Evolutionary conservation across 2,888 invertebrate species (phyloP).

Genomic region (Melinaea menophilus): DNA sequence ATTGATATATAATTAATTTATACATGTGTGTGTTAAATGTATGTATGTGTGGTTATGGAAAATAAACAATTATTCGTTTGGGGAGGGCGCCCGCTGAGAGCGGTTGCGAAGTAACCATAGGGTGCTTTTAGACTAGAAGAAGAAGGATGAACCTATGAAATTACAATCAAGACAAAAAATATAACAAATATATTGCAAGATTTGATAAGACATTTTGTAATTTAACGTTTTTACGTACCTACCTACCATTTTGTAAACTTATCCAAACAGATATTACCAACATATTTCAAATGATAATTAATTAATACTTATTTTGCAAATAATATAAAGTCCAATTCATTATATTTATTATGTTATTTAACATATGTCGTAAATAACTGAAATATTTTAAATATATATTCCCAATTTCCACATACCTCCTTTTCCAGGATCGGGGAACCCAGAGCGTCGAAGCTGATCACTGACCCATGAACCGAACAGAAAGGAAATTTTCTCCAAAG

Average conservation of each 20-base stretch:
- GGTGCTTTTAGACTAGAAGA: conserved; percentile 39
- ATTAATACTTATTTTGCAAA: too few species aligned
- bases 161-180: conserved; percentile 3
- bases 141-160: conserved; percentile 41
- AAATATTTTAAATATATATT: neutral
- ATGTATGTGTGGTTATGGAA: conserved; percentile 58
- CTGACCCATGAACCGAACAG: conserved; percentile 77
- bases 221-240: too few species aligned
- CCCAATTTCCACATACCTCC: conserved; percentile 18
- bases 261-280: too few species aligned
- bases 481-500: conserved; percentile 76
- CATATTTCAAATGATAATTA: too few species aligned
- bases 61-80: conserved; percentile 75
- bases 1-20: conserved; percentile 13
- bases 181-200: neutral
- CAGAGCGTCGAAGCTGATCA: conserved; percentile 66
- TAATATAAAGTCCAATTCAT: too few species aligned
- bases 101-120: conserved; percentile 55
- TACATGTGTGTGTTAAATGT: conserved; percentile 15
- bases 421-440: conserved; percentile 20
- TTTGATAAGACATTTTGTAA: too few species aligned
- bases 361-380: neutral
- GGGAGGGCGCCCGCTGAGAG: conserved; percentile 45
- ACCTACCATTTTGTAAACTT: too few species aligned
- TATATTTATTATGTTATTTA: neutral